These are phyloP conservation scores for Mantis religiosa DNA, from an alignment of 2,888 invertebrate genomes.

Conservation along the genomic window DNA sequence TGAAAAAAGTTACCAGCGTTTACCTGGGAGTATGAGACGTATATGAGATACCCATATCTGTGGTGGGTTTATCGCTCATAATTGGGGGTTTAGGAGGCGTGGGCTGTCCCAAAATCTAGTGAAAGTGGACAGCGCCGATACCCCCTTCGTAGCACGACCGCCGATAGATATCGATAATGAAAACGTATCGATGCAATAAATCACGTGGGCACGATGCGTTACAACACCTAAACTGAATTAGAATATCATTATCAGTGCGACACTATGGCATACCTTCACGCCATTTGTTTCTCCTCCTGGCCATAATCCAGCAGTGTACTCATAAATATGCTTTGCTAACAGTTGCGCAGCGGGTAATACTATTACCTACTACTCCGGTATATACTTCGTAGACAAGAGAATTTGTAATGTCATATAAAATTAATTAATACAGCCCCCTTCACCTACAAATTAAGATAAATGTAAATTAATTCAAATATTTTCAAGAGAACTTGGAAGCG, in stretches of 20 bases:
- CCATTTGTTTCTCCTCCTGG: not conserved
- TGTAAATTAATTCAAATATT: too few species aligned
- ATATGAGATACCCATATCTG: not conserved
- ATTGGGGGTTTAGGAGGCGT: not conserved
- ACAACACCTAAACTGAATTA: not conserved
- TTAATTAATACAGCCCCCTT: too few species aligned
- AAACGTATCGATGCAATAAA: constrained; percentile 1
- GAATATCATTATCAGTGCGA: not conserved
- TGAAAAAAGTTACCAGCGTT: not conserved
- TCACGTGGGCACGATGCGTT: not conserved
- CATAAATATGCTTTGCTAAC: not conserved
- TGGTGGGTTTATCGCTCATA: not conserved
- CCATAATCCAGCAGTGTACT: not conserved
- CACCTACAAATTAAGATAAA: too few species aligned
- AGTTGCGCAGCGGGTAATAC: not conserved
- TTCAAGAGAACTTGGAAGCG: too few species aligned
- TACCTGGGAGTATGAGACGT: not conserved
- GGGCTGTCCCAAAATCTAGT: not conserved
- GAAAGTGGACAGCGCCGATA: not conserved
- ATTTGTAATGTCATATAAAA: too few species aligned
- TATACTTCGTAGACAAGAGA: too few species aligned
- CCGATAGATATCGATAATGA: constrained; percentile 5
- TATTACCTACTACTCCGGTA: too few species aligned
- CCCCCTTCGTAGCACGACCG: not conserved
- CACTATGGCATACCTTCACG: not conserved